Base-by-base conservation (phyloP, 1,140 invertebrate species). In the Heterodera carotae region DNA sequence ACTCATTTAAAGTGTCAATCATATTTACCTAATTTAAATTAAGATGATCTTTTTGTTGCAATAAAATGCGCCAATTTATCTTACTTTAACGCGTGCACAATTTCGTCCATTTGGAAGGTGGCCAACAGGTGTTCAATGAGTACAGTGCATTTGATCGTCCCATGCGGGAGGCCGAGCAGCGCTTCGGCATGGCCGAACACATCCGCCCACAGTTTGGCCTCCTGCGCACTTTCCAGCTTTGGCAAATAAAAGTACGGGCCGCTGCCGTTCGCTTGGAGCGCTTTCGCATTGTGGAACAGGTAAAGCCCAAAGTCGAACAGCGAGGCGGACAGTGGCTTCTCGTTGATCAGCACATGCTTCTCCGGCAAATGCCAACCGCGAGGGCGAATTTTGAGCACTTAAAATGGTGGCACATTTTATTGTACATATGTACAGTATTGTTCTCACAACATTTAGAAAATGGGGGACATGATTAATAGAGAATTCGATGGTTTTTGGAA, bases 331-430 rank as follows among this genome's bases (percentile, higher is more conserved):
- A 92, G 89, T 88, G 91, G 90, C 85, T 91, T 91, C 0, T 92
- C 91, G 86, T 91, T 90, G 72, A 92, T 90, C 86, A 91, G 87
- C 78, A 92, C 89, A 84, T 92, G 91, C 84, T 92, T 91, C 86
- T 93, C 92, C 59, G 91, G 89, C 89, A 93, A 91, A 87, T 93
- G 92, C 92, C 92, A 93, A 27, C 92, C 92, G 83, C 92, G 87
- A 2, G 92, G 92, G 80, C 92, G 88, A 12, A 93, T 83, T 90
- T 92, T 92, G 25, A 93, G 83, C 27, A 92, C 87, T 64, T 91
- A 56, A 84, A 70, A 27, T 62, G 39, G 43, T n/a, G n/a, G n/a
- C n/a, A n/a, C n/a, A n/a, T n/a, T n/a, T n/a, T n/a, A n/a, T n/a
- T n/a, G n/a, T n/a, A n/a, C n/a, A n/a, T n/a, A n/a, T n/a, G n/a